Conservation (phyloP, 2,888 invertebrate species). For the Nephrotoma flavescens region DNA sequence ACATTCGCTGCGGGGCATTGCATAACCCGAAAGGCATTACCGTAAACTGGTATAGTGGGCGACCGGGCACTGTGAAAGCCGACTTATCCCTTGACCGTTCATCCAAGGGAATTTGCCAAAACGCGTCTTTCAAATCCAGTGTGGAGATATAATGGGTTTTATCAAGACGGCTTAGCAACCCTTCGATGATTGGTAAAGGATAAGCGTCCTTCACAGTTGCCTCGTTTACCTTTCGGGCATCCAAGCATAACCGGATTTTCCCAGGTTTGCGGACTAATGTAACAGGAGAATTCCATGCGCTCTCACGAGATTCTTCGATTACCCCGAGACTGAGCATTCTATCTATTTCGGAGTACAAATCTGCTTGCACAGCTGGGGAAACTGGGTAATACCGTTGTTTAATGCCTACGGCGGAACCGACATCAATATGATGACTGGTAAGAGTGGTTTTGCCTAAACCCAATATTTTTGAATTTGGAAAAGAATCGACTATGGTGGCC, state of each 20-base stretch:
- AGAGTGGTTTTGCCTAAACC: slow-evolving; percentile 11
- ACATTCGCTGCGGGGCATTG: neutral
- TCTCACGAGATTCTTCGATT: neutral
- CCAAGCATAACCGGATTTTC: too few species aligned
- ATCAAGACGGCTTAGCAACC: slow-evolving; percentile 16
- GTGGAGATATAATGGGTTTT: slow-evolving; percentile 16
- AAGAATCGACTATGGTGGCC: neutral
- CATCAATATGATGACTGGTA: slow-evolving; percentile 11
- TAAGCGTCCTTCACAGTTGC: slow-evolving; percentile 15
- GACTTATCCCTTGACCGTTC: slow-evolving; percentile 13
- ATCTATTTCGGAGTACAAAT: slow-evolving; percentile 17
- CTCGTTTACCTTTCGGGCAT: slow-evolving; percentile 13
- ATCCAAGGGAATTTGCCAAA: slow-evolving; percentile 11
- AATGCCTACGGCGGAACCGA: slow-evolving; percentile 8
- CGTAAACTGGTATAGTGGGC: neutral
- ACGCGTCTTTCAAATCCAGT: slow-evolving; percentile 16
- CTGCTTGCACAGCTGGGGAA: slow-evolving; percentile 12
- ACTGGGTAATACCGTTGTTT: slow-evolving; percentile 13
- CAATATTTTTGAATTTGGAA: neutral
- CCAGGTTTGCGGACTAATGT: too few species aligned
- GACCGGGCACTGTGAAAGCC: slow-evolving; percentile 14
- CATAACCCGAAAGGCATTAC: neutral
- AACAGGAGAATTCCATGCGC: too few species aligned
- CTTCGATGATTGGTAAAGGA: slow-evolving; percentile 10
- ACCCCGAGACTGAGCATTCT: slow-evolving; percentile 2